Conservation (phyloP, 1,140 invertebrate species). For the Danaus melanippus region DNA sequence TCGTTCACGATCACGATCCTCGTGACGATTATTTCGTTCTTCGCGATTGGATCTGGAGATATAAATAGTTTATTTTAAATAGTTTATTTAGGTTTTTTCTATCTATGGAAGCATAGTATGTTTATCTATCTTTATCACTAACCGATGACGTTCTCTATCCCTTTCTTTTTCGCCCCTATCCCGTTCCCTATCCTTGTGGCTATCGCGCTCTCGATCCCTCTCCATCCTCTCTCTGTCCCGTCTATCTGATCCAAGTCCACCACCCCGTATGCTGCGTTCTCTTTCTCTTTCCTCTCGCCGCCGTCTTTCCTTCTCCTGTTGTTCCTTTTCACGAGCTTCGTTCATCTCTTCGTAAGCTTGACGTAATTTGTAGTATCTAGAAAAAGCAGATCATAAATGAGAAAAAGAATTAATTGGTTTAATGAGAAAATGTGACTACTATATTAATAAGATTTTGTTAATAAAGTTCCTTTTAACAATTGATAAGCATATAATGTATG, state of each 20-base stretch:
- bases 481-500: too few species aligned
- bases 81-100: background rate
- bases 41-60: slow-evolving; percentile 36
- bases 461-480: too few species aligned
- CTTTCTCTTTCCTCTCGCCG: slow-evolving; percentile 76
- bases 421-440: too few species aligned
- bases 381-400: slow-evolving; percentile 10
- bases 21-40: slow-evolving; percentile 36
- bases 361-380: slow-evolving; percentile 75
- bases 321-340: slow-evolving; percentile 76
- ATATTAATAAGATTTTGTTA: too few species aligned
- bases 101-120: too few species aligned
- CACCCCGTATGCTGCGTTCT: slow-evolving; percentile 63
- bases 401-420: background rate
- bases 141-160: slow-evolving; percentile 38
- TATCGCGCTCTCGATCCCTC: slow-evolving; percentile 44
- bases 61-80: background rate
- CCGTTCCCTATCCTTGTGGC: slow-evolving; percentile 56
- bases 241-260: slow-evolving; percentile 54
- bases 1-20: slow-evolving; percentile 35
- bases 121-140: slow-evolving; percentile 4
- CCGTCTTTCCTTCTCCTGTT: slow-evolving; percentile 77
- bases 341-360: slow-evolving; percentile 77
- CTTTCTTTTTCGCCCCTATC: slow-evolving; percentile 54
- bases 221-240: slow-evolving; percentile 58